Percentiles rank a stretch among this genome's conserved stretches.
Evolutionary conservation across 53 echinoderm and acorn worm genomes (phyloP).

Genomic region (Antedon mediterranea): DNA sequence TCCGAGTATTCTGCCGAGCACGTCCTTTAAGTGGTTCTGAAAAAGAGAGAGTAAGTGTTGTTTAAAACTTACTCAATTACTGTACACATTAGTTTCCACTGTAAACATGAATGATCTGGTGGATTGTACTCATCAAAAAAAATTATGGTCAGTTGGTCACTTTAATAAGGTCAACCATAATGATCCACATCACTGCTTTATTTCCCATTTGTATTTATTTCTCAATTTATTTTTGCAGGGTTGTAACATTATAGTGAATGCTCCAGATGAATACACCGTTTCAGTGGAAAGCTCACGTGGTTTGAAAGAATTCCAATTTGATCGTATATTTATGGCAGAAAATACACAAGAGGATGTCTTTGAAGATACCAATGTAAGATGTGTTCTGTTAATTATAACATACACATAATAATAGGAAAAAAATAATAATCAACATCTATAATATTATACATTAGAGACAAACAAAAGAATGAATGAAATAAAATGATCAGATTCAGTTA

Average conservation of each 20-base stretch:
- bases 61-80: background rate
- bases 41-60: conserved; percentile 54
- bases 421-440: no score
- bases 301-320: conserved; percentile 90
- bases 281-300: conserved; percentile 52
- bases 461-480: no score
- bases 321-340: conserved; percentile 84
- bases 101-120: no score
- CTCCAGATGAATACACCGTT: conserved; percentile 88
- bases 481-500: no score
- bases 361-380: conserved; percentile 94
- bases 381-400: no score
- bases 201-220: background rate
- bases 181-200: no score
- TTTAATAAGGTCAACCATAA: no score
- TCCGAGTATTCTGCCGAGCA: conserved; percentile 80
- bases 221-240: conserved; percentile 51
- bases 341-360: conserved; percentile 61
- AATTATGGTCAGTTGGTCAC: no score
- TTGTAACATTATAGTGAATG: conserved; percentile 57
- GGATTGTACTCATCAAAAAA: no score
- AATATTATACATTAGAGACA: no score
- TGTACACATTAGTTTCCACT: no score
- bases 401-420: no score
- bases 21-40: conserved; percentile 80